These are phyloP conservation scores for Eulithis prunata DNA, from an alignment of 2,888 invertebrate species.

Conservation along the genomic window DNA sequence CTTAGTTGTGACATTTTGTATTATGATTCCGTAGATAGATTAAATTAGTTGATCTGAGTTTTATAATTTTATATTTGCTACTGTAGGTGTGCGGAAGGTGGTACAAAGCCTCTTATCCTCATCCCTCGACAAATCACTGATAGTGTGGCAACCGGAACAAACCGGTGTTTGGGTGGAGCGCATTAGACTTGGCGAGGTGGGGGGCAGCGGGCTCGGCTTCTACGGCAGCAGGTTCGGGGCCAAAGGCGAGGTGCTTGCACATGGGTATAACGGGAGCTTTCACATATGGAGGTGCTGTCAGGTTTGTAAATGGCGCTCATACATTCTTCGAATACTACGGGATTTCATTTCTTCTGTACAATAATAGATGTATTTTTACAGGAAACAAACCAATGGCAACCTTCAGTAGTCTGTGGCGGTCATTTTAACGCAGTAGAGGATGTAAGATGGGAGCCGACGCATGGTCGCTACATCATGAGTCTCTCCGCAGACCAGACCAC, in stretches of 20 bases:
- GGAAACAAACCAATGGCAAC: constrained; percentile 85
- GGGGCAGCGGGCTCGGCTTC: constrained; percentile 97
- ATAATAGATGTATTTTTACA: constrained; percentile 38
- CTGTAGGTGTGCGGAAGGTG: constrained; percentile 28
- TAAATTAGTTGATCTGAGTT: not conserved
- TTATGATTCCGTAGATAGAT: too few species aligned
- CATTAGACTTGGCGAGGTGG: constrained; percentile 94
- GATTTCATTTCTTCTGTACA: too few species aligned
- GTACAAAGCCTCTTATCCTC: constrained; percentile 88
- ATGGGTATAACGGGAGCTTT: constrained; percentile 96
- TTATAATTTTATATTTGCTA: not conserved
- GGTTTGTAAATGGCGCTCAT: constrained; percentile 47
- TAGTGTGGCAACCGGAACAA: constrained; percentile 91
- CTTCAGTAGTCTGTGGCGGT: constrained; percentile 89
- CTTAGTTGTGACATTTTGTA: too few species aligned
- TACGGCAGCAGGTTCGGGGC: constrained; percentile 93
- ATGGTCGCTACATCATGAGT: constrained; percentile 90
- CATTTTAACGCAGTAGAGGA: constrained; percentile 94
- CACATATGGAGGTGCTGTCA: constrained; percentile 91
- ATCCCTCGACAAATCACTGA: constrained; percentile 96
- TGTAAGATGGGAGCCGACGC: constrained; percentile 91
- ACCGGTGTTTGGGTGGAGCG: constrained; percentile 92
- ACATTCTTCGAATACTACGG: too few species aligned
- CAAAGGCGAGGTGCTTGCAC: constrained; percentile 89
- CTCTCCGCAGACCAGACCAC: constrained; percentile 95